Conservation (phyloP, 2,888 invertebrate species). For the Lochmaea crataegi region DNA sequence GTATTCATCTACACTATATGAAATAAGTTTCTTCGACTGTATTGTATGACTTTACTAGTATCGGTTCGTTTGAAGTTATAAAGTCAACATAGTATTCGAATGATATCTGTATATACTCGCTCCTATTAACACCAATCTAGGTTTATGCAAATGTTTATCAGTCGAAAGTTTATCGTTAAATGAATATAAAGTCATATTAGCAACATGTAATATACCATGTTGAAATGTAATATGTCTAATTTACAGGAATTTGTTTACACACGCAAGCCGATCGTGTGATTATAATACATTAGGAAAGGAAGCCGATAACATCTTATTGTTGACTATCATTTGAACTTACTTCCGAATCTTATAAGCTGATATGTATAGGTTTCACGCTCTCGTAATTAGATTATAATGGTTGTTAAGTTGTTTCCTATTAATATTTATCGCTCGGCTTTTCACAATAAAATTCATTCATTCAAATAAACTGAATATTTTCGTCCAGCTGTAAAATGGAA, state of each 20-base stretch:
- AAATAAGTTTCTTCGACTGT: too few species aligned
- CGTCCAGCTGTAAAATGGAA: neutral
- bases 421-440: neutral
- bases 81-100: neutral
- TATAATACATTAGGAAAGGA: conserved; percentile 33
- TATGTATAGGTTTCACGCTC: conserved; percentile 4
- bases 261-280: conserved; percentile 30
- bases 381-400: conserved; percentile 10
- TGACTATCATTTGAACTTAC: conserved; percentile 31
- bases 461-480: too few species aligned
- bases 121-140: neutral
- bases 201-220: conserved; percentile 28
- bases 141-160: neutral
- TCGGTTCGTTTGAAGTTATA: too few species aligned
- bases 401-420: neutral
- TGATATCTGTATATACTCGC: neutral
- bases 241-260: conserved; percentile 29
- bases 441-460: neutral
- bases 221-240: conserved; percentile 30
- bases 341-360: conserved; percentile 26
- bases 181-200: conserved; percentile 21
- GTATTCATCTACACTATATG: too few species aligned
- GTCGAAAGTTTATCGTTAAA: neutral
- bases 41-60: too few species aligned
- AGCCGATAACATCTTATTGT: conserved; percentile 33